These are phyloP conservation scores for Danio albolineatus DNA, from an alignment of 2,797 vertebrate genomes.

Conservation along the genomic window DNA sequence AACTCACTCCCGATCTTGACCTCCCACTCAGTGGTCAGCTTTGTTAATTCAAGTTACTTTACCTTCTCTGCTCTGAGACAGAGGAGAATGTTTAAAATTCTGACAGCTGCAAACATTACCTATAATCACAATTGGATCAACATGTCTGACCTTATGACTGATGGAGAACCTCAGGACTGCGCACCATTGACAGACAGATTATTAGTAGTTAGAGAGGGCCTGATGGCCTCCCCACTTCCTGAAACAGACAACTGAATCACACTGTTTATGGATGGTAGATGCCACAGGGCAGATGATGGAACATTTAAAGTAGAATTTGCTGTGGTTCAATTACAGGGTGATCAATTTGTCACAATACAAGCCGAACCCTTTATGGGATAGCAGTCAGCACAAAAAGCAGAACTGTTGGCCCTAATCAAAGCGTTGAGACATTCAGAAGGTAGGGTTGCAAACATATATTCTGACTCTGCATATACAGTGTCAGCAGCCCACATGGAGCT, in stretches of 20 bases:
- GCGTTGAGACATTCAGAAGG: background rate
- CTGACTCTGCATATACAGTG: background rate
- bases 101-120: background rate
- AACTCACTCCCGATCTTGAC: too few species aligned
- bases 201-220: background rate
- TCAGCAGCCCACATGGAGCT: background rate
- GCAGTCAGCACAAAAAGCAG: conserved; percentile 2
- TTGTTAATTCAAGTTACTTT: too few species aligned
- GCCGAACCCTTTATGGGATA: background rate
- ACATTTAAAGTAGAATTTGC: background rate
- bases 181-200: background rate
- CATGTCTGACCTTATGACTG: background rate
- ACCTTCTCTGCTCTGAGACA: too few species aligned
- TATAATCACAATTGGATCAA: background rate
- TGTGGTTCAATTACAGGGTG: background rate
- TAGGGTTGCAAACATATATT: background rate
- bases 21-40: too few species aligned
- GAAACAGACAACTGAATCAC: background rate
- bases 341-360: background rate
- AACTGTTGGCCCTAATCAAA: background rate
- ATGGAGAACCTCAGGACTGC: conserved; percentile 4
- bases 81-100: too few species aligned
- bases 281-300: conserved; percentile 1
- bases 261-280: background rate
- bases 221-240: background rate